Evolutionary conservation across 2,888 invertebrate species (phyloP), one percentile per base, ranked within the genome.

Genomic region (Germaria angustata): DNA sequence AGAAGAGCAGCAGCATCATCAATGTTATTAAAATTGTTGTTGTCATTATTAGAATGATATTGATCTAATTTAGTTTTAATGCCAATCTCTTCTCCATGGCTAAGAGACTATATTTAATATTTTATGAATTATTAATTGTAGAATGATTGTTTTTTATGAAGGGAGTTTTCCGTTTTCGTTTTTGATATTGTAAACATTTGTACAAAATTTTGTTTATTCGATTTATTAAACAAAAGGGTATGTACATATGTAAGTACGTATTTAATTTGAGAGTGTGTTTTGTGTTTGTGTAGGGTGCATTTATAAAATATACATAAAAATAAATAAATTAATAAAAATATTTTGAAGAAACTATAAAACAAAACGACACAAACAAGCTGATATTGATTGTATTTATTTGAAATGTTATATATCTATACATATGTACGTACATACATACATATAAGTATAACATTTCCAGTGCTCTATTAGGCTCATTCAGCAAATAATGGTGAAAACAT

Each of bases 1-100:
- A 34, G 20, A 49, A 17, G 11, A 41, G 84, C 87, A 87, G 86
- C 88, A 87, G 87, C 78, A 77, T 81, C n/a, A n/a, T n/a, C n/a
- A n/a, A n/a, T 81, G 71, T 80, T 80, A 84, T 59, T 28, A 57
- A 51, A 39, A 71, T 65, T 65, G 9, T 72, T 71, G 68, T 73
- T 81, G 44, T 76, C 65, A 39, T 59, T 59, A 17, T 59, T 46
- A 6, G 32, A 57, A 76, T 22, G 69, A 8, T 76, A 32, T 57
- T 49, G 53, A 57, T 41, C 24, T 32, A 57, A 44, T 72, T 61
- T 77, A 55, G 46, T 41, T 44, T 72, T 55, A 39, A 66, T 34
- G 28, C 46, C 59, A 81, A 79, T 79, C 22, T 41, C 69, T 17
- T 82, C 72, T 46, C 44, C 73, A 20, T 69, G 69, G 69, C 78